Evolutionary conservation across 2,888 invertebrate genomes (phyloP), one percentile per base, ranked within the genome.

Genomic region (Idaea straminata): DNA sequence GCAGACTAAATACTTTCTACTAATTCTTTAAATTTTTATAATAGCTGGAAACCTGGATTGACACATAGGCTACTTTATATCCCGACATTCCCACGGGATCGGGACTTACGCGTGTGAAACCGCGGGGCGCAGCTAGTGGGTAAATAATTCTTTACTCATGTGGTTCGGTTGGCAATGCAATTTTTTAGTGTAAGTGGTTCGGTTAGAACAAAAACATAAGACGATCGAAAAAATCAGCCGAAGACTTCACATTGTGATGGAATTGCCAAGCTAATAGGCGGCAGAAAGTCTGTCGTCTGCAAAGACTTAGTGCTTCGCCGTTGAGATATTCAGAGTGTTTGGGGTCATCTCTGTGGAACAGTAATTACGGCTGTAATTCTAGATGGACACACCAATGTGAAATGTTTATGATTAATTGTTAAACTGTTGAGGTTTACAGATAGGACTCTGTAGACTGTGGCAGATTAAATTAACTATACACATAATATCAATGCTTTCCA

Each of bases 291-390:
- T 47, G 47, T 13, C 47, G 47, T 59, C 34, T 25, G 34, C 7
- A 15, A 59, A 6, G 10, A 15, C 15, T 34, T 16, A 25, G 59
- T 25, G 34, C n/a, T 59, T 25, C 58, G 47, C 47, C 7, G 47
- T 47, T 47, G 47, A 47, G 47, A 47, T 47, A 47, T 47, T 47
- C 47, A 47, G 47, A 47, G 47, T 47, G 69, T 70, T 71, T 70
- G 70, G 72, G 66, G 64, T 57, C 63, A 67, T 69, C 69, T 66
- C 64, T 69, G 70, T 59, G 72, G 70, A 66, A 58, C 61, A 73
- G 71, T 71, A 73, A 74, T 77, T 71, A 74, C 66, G 69, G 64
- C 61, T 63, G 69, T 71, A 72, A 72, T 72, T 73, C 65, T 63
- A 67, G 69, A 66, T 66, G 68, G 61, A 65, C 70, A 72, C 13